phyloP scores from a whole-genome alignment of 2,888 invertebrate genomes.

The Oscheius sp. region DNA sequence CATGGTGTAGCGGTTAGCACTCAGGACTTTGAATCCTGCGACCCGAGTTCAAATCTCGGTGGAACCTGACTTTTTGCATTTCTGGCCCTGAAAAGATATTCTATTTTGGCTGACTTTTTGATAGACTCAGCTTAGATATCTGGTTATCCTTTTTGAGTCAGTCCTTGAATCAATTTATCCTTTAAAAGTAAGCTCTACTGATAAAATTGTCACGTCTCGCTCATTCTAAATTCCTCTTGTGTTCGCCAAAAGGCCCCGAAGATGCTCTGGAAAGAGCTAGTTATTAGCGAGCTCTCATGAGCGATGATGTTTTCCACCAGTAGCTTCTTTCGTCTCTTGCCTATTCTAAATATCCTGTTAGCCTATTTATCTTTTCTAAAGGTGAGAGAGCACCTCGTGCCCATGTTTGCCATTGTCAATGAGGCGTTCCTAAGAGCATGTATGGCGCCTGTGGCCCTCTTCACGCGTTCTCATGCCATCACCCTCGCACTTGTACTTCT shows the following conservation, averaged over 20 bases:
- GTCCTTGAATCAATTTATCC: no score
- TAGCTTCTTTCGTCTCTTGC: neutral
- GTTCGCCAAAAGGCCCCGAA: no score
- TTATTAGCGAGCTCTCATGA: neutral
- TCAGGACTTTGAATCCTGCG: constrained; percentile 56
- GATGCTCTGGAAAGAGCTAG: no score
- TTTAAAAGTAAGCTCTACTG: no score
- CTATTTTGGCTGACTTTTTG: no score
- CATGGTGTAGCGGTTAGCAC: constrained; percentile 55
- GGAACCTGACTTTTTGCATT: constrained; percentile 45
- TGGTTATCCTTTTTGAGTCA: no score
- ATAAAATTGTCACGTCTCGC: no score
- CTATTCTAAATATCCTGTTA: neutral
- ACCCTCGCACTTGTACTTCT: neutral
- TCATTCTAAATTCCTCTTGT: no score
- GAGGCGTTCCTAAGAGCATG: constrained; percentile 18
- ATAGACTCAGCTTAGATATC: no score
- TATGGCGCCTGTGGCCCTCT: constrained; percentile 22
- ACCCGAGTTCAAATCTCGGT: constrained; percentile 42
- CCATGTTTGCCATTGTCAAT: constrained; percentile 23
- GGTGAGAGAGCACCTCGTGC: constrained; percentile 5
- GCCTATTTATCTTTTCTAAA: neutral
- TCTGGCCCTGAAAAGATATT: no score
- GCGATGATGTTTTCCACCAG: neutral
- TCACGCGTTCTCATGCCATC: constrained; percentile 8